A percentile compares a stretch with the other conserved stretches of the same genome.
Evolutionary conservation across 2,888 invertebrate genomes (phyloP).

Genomic region (Cordilura impudica): DNA sequence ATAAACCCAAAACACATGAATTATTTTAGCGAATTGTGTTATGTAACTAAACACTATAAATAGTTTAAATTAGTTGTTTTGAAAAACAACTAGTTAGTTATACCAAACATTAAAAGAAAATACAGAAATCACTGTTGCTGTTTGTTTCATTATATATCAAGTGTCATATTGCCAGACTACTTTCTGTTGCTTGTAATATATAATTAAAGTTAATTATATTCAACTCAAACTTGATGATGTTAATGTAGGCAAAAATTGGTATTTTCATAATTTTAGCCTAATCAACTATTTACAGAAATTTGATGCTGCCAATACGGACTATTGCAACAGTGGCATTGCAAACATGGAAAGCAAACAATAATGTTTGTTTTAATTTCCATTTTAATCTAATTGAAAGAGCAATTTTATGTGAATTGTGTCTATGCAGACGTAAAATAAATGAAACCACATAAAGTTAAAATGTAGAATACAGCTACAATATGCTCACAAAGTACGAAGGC

Average conservation of each 20-base stretch:
- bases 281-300: neutral
- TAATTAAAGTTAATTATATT: slow-evolving; percentile 12
- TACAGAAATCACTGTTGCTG: no score
- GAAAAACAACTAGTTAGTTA: slow-evolving; percentile 1
- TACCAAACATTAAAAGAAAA: no score
- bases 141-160: no score
- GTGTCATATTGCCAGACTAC: no score
- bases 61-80: no score
- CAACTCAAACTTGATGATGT: neutral
- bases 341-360: slow-evolving; percentile 11
- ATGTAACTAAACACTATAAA: no score
- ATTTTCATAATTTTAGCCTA: slow-evolving; percentile 12
- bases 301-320: neutral
- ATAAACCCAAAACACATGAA: no score
- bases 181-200: no score
- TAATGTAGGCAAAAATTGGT: neutral
- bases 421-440: neutral
- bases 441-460: neutral
- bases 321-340: neutral
- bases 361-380: slow-evolving; percentile 16
- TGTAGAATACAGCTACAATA: neutral
- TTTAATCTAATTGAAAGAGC: slow-evolving; percentile 23
- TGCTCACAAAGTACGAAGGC: neutral
- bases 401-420: no score
- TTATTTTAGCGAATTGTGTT: no score